These are phyloP conservation scores for Montipora capitata DNA, from an alignment of 92 coral and sea anemone genomes.

Conservation along the genomic window DNA sequence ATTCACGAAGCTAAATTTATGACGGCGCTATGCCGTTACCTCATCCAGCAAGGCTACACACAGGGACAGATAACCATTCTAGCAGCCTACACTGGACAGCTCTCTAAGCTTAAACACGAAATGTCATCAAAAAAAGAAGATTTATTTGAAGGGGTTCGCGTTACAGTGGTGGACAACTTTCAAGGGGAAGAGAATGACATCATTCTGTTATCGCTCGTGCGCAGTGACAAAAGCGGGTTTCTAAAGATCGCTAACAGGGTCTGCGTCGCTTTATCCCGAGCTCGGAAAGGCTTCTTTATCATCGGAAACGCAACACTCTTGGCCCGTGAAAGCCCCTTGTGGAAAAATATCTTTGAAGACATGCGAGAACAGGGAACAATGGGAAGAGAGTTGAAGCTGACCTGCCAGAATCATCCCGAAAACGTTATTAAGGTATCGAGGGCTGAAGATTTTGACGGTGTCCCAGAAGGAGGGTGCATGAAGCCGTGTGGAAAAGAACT, in stretches of 20 bases:
- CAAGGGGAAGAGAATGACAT: conserved; percentile 93
- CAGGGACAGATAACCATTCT: conserved; percentile 85
- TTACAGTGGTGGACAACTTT: conserved; percentile 93
- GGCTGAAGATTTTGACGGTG: conserved; percentile 79
- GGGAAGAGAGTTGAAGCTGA: conserved; percentile 73
- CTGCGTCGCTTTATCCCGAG: conserved; percentile 92
- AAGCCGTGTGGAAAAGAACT: conserved; percentile 69
- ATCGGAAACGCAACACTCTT: conserved; percentile 81
- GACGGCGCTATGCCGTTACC: conserved; percentile 87
- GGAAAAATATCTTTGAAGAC: conserved; percentile 82
- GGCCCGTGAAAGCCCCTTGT: conserved; percentile 72
- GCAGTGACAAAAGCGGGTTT: conserved; percentile 86
- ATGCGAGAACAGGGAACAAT: conserved; percentile 73
- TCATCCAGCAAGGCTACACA: conserved; percentile 90
- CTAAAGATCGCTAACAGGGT: conserved; percentile 83
- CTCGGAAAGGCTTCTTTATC: conserved; percentile 83
- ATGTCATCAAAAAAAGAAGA: conserved; percentile 44
- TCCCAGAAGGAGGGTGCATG: conserved; percentile 90
- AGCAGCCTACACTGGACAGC: conserved; percentile 94
- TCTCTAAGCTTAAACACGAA: conserved; percentile 76
- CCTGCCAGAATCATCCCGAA: conserved; percentile 94
- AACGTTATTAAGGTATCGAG: conserved; percentile 77
- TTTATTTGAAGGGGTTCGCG: conserved; percentile 83
- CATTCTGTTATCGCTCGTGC: conserved; percentile 85
- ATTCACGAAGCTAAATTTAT: conserved; percentile 90